phyloP scores from a whole-genome alignment of 2,113 vertebrate genomes.

The Sitta europaea region DNA sequence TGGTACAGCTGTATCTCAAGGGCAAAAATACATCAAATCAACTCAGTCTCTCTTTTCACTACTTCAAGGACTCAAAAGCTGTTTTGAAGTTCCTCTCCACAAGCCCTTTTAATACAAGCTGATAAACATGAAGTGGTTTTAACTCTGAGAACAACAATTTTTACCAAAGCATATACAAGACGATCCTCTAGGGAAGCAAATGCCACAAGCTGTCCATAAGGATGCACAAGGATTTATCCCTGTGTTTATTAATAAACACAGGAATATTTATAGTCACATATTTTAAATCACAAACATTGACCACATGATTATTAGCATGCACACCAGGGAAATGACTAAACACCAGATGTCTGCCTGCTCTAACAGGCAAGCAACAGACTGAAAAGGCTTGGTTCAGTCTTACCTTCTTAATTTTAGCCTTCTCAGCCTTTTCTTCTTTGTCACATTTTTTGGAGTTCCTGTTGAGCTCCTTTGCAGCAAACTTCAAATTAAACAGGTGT shows the following conservation, averaged over 20 bases:
- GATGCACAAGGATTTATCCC: background rate
- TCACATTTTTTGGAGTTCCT: constrained; percentile 90
- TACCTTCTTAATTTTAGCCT: constrained; percentile 93
- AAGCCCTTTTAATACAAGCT: background rate
- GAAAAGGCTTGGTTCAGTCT: background rate
- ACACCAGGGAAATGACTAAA: background rate
- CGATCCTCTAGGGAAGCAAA: background rate
- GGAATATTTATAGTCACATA: background rate
- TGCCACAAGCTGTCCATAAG: background rate
- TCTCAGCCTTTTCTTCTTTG: constrained; percentile 92
- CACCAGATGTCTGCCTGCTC: background rate
- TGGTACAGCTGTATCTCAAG: background rate
- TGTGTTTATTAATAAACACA: background rate
- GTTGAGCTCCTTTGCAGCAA: constrained; percentile 90
- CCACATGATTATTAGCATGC: background rate
- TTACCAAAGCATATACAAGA: background rate
- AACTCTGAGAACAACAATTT: background rate
- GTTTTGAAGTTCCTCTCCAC: background rate
- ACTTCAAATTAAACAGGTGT: constrained; percentile 89
- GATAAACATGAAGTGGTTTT: background rate
- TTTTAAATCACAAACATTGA: background rate
- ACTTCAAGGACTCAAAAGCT: background rate
- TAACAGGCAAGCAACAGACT: background rate
- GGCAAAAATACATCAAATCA: background rate
- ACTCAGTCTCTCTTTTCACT: background rate